Conservation (phyloP, 2,113 vertebrate genomes). For the Kryptolebias marmoratus region DNA sequence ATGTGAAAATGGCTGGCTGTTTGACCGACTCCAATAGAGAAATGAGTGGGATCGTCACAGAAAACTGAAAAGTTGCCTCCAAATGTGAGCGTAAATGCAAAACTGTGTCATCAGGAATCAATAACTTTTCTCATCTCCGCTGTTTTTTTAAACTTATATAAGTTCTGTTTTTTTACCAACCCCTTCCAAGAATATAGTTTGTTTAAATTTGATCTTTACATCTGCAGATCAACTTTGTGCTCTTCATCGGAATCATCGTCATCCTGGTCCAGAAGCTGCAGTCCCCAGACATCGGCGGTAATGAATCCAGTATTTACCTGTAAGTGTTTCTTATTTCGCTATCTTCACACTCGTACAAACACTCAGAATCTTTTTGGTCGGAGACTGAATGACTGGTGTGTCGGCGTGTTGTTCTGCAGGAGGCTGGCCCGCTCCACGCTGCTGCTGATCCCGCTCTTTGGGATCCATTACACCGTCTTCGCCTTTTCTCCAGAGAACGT, state of each 20-base stretch:
- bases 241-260: constrained; percentile 96
- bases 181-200: not conserved
- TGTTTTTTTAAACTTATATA: no score
- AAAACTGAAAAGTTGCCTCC: no score
- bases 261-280: constrained; percentile 98
- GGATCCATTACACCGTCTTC: constrained; percentile 98
- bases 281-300: constrained; percentile 96
- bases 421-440: constrained; percentile 94
- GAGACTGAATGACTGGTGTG: no score
- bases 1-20: no score
- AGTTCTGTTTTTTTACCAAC: no score
- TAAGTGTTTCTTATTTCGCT: constrained; percentile 76
- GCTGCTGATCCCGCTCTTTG: constrained; percentile 94
- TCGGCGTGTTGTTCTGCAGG: constrained; percentile 72
- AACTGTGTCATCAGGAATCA: no score
- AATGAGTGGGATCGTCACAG: no score
- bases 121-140: no score
- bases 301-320: constrained; percentile 99
- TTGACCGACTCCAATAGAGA: no score
- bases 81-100: no score
- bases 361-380: no score
- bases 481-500: constrained; percentile 96
- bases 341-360: no score
- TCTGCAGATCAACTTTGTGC: constrained; percentile 93
- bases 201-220: not conserved